These are phyloP conservation scores for Sebastes jordani DNA, from an alignment of 2,797 vertebrate species.

Conservation along the genomic window DNA sequence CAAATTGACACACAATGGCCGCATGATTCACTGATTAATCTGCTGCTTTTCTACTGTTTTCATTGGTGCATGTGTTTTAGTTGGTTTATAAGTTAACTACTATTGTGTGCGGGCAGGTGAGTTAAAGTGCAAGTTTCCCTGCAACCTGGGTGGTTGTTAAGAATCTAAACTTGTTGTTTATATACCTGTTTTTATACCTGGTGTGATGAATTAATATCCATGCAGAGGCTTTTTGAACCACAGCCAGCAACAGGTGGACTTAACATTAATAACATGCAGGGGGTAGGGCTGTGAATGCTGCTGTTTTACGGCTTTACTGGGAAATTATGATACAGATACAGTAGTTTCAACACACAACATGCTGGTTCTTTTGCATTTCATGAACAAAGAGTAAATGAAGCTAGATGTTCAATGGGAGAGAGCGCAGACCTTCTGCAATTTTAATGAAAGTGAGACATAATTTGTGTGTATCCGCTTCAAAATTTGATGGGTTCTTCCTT, in stretches of 20 bases:
- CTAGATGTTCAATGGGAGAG: too few relatives aligned
- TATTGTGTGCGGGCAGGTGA: slow-evolving; percentile 38
- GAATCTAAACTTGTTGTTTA: background rate
- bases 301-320: background rate
- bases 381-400: too few relatives aligned
- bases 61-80: background rate
- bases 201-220: background rate
- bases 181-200: background rate
- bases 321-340: too few relatives aligned
- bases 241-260: slow-evolving; percentile 72
- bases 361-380: too few relatives aligned
- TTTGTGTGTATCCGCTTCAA: too few relatives aligned
- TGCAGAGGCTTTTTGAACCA: background rate
- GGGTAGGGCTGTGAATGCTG: background rate
- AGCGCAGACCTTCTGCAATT: too few relatives aligned
- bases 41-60: background rate
- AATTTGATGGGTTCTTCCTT: too few relatives aligned
- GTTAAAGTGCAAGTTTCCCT: slow-evolving; percentile 13
- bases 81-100: background rate
- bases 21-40: slow-evolving; percentile 15
- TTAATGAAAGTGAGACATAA: too few relatives aligned
- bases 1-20: slow-evolving; percentile 64
- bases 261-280: background rate
- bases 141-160: slow-evolving; percentile 3
- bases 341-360: too few relatives aligned